Evolutionary conservation across 2,113 vertebrate species (phyloP).

Genomic region (Cettia cetti): DNA sequence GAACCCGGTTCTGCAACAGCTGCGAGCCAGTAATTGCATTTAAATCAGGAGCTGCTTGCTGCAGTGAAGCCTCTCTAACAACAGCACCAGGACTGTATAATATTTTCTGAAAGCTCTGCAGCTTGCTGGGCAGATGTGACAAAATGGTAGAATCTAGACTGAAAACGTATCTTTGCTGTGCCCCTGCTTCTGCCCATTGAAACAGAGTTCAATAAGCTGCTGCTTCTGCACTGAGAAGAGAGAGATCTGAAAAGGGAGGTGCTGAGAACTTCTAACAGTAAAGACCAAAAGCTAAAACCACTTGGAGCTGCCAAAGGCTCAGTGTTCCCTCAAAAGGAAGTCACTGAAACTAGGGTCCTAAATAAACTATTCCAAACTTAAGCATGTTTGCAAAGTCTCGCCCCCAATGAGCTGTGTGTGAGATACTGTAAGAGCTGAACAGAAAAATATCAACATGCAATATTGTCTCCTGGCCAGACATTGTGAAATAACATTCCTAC

Average conservation of each 20-base stretch:
- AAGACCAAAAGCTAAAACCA: not conserved
- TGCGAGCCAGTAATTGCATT: not conserved
- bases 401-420: not conserved
- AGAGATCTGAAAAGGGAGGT: not conserved
- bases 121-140: not conserved
- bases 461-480: not conserved
- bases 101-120: not conserved
- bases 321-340: not conserved
- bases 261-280: not conserved
- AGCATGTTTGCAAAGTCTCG: not conserved
- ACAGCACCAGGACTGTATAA: not conserved
- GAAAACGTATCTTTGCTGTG: not conserved
- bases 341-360: not conserved
- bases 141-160: not conserved
- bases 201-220: not conserved
- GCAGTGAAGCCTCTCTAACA: not conserved
- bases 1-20: not conserved
- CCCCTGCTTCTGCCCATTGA: not conserved
- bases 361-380: not conserved
- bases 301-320: not conserved
- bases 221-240: not conserved
- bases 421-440: not conserved
- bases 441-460: not conserved
- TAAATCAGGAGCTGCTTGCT: not conserved
- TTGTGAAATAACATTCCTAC: constrained; percentile 31